Evolutionary conservation across 2,888 invertebrate genomes (phyloP), one percentile per base, ranked within the genome.

Genomic region (Drosophila rellima): DNA sequence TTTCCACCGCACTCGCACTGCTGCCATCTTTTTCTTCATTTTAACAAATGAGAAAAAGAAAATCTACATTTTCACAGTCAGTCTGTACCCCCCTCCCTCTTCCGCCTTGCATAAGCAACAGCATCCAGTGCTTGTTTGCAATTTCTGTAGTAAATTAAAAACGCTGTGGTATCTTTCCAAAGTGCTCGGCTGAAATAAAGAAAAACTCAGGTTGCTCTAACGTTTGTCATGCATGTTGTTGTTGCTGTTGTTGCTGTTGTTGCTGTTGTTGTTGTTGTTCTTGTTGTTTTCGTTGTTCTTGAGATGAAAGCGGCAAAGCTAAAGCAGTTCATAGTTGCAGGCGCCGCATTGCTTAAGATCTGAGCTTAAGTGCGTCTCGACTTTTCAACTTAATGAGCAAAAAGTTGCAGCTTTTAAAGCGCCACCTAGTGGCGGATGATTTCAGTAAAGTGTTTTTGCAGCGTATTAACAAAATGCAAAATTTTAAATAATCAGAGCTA

Each of bases 61-160:
- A 63, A 66, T 45, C 68, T 63, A 72, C 59, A 60, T 78, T 74
- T 80, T 60, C 75, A 72, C 69, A 88, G 39, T 60, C 68, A 78
- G 42, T 54, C 60, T 51, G 47, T 52, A 51, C 52, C 26, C 26
- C 11, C 18, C 23, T 13, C 3, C 29, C 2, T 10, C 17, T n/a
- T 6, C 13, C 26, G 5, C 15, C 31, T 40, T 51, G 60, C 33
- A 60, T 17, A 57, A 48, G 66, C 70, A 60, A 59, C 56, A 44
- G 45, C 63, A 61, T 54, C 67, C 65, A 57, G 13, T 47, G 50
- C 52, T 61, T 70, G 70, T 65, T 69, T 82, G 87, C 70, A 73
- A 80, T 90, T 80, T 82, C 71, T 69, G 84, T 70, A 90, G 85
- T 90, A 86, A 85, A 85, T 85, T 84, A 89, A 84, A 83, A 83